Percentiles rank a stretch among this genome's conserved stretches.
These are phyloP conservation scores for Epinephelus coioides DNA, from an alignment of 2,797 vertebrate species.

Conservation along the genomic window DNA sequence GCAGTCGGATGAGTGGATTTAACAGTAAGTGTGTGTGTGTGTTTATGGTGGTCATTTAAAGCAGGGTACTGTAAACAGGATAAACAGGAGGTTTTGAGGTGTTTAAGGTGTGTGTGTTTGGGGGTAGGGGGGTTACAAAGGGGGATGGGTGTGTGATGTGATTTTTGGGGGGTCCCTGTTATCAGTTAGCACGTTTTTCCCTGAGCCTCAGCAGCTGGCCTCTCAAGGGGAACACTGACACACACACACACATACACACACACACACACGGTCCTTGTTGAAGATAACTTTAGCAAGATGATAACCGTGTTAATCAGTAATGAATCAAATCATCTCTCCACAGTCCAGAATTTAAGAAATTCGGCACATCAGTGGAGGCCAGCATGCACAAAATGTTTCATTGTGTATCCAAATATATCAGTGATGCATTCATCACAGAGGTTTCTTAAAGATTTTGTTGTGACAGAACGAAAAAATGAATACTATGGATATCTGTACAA, in stretches of 20 bases:
- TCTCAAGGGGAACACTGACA: constrained; percentile 35
- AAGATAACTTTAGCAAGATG: constrained; percentile 15
- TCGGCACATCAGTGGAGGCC: background rate
- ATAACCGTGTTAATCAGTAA: constrained; percentile 35
- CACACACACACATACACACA: background rate
- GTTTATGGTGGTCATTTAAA: constrained; percentile 30
- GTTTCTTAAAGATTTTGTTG: no score
- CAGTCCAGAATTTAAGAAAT: background rate
- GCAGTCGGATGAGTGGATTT: constrained; percentile 1
- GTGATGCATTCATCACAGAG: no score
- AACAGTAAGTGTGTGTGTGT: constrained; percentile 14
- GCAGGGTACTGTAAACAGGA: constrained; percentile 59
- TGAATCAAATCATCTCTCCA: constrained; percentile 26
- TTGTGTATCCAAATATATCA: no score
- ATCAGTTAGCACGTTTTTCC: constrained; percentile 71
- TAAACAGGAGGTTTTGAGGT: constrained; percentile 48
- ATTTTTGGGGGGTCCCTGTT: constrained; percentile 54
- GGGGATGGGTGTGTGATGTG: constrained; percentile 49
- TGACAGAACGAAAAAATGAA: no score
- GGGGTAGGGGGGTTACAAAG: background rate
- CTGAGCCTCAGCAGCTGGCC: constrained; percentile 69
- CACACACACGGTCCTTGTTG: constrained; percentile 10
- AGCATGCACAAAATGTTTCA: no score
- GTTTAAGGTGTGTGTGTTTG: constrained; percentile 51
- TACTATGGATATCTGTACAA: no score